Conservation (phyloP, 2,888 invertebrate genomes). For the Neuroscelio doddi region DNA sequence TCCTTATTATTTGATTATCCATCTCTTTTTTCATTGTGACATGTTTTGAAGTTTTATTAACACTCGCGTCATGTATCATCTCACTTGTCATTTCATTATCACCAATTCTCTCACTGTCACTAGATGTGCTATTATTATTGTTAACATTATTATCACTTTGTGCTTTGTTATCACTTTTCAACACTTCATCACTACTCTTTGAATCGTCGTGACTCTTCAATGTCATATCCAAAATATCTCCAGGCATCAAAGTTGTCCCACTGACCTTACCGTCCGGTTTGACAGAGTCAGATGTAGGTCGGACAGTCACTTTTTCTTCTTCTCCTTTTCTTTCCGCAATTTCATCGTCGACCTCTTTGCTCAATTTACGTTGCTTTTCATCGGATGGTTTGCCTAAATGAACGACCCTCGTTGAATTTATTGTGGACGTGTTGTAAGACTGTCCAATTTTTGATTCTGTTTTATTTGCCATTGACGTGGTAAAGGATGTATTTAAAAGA, state of each 20-base stretch:
- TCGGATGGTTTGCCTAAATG: neutral
- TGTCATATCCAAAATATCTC: conserved; percentile 4
- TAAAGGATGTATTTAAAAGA: too few species aligned
- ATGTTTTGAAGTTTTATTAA: neutral
- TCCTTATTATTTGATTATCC: conserved; percentile 31
- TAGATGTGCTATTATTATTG: neutral
- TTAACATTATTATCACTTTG: neutral
- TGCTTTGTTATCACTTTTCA: conserved; percentile 30
- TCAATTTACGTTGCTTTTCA: too few species aligned
- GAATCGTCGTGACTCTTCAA: neutral
- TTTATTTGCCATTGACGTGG: conserved; percentile 26
- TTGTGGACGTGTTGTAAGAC: conserved; percentile 3
- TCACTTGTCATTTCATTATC: conserved; percentile 8
- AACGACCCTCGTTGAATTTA: conserved; percentile 6
- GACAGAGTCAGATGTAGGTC: conserved; percentile 27
- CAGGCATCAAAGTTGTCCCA: conserved; percentile 23
- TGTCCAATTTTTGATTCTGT: neutral
- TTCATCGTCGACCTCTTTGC: conserved; percentile 35
- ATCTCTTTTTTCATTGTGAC: conserved; percentile 15
- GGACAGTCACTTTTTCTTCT: conserved; percentile 42
- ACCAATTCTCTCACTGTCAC: conserved; percentile 37
- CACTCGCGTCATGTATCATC: conserved; percentile 5
- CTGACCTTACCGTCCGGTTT: conserved; percentile 34
- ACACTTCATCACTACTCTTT: neutral
- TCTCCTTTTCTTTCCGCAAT: conserved; percentile 23